These are phyloP conservation scores for Drosophila sp. DNA, from an alignment of 1,140 invertebrate species.

Conservation along the genomic window DNA sequence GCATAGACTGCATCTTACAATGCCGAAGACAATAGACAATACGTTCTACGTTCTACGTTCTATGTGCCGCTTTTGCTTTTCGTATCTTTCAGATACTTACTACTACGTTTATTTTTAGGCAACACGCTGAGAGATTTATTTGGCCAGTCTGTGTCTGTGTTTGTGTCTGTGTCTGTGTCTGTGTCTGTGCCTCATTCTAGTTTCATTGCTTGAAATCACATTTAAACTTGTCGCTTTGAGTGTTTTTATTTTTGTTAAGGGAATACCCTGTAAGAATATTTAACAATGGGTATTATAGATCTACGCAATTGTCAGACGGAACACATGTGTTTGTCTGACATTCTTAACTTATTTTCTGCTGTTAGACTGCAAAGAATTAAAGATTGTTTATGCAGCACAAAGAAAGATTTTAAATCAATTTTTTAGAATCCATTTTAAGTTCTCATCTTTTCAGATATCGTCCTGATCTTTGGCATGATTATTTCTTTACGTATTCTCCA, in stretches of 20 bases:
- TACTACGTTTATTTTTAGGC: constrained; percentile 47
- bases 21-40: constrained; percentile 40
- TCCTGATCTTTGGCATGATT: background rate
- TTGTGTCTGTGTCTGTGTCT: background rate
- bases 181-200: constrained; percentile 9
- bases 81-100: constrained; percentile 26
- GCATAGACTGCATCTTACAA: constrained; percentile 43
- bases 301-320: too few species aligned
- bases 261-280: background rate
- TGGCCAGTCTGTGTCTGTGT: background rate
- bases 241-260: constrained; percentile 16
- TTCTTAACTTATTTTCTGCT: too few species aligned
- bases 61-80: background rate
- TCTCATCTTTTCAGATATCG: background rate
- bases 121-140: constrained; percentile 36
- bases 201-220: constrained; percentile 41
- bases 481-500: background rate
- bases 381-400: too few species aligned
- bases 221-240: constrained; percentile 60
- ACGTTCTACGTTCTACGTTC: constrained; percentile 5
- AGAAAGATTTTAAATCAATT: background rate
- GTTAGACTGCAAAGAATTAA: too few species aligned
- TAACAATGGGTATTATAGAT: background rate
- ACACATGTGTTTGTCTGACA: too few species aligned
- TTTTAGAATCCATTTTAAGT: background rate